phyloP scores from a whole-genome alignment of 2,888 invertebrate species.

The Acrocyrtus sp. region DNA sequence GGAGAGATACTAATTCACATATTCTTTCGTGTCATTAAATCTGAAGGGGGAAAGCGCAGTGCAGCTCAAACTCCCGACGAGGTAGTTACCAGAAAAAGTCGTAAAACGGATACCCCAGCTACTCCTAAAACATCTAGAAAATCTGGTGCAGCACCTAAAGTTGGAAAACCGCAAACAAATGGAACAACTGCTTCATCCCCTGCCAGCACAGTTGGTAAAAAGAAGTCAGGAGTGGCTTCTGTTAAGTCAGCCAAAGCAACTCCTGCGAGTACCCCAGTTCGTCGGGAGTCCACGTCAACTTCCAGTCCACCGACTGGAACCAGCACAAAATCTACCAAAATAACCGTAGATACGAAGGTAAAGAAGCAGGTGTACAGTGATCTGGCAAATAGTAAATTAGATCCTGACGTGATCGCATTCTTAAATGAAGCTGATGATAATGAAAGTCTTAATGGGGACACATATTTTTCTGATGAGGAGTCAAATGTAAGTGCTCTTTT shows the following conservation, averaged over 20 bases:
- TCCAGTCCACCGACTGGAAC: slow-evolving; percentile 5
- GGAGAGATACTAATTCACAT: neutral
- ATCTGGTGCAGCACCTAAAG: slow-evolving; percentile 32
- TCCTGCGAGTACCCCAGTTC: slow-evolving; percentile 37
- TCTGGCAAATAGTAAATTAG: slow-evolving; percentile 31
- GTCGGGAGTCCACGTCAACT: slow-evolving; percentile 42
- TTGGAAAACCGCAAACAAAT: slow-evolving; percentile 31
- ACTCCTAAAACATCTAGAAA: slow-evolving; percentile 43
- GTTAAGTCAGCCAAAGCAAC: slow-evolving; percentile 38
- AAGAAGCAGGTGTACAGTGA: slow-evolving; percentile 24
- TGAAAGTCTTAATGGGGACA: slow-evolving; percentile 55
- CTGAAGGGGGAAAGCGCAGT: slow-evolving; percentile 44
- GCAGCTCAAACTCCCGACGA: slow-evolving; percentile 47
- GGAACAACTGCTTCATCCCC: slow-evolving; percentile 35
- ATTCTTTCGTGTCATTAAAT: neutral
- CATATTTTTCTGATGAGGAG: slow-evolving; percentile 60
- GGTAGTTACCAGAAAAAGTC: slow-evolving; percentile 39
- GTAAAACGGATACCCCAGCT: slow-evolving; percentile 15
- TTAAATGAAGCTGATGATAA: slow-evolving; percentile 43
- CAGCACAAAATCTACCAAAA: slow-evolving; percentile 26
- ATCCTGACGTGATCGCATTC: slow-evolving; percentile 53
- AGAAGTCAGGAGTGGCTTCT: slow-evolving; percentile 36
- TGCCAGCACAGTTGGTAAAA: slow-evolving; percentile 14
- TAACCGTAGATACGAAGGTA: slow-evolving; percentile 19
- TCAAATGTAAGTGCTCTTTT: slow-evolving; percentile 45